Evolutionary conservation across 2,888 invertebrate genomes (phyloP).

Genomic region (Serripes groenlandicus): DNA sequence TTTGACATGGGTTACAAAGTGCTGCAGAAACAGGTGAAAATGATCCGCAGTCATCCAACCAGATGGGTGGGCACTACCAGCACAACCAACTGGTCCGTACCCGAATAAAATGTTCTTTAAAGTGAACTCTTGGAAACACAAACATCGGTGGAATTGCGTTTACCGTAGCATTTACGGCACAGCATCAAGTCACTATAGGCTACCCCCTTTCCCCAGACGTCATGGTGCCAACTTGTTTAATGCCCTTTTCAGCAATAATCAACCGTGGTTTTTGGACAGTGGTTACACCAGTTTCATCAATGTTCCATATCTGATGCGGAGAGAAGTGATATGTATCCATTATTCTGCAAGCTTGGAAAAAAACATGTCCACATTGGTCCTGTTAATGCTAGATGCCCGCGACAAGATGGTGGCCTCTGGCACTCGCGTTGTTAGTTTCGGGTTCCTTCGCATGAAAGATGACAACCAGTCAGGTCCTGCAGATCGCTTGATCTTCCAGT

Average conservation of each 20-base stretch:
- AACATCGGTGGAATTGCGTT: constrained; percentile 22
- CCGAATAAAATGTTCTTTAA: constrained; percentile 19
- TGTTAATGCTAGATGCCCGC: constrained; percentile 33
- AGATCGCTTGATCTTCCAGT: constrained; percentile 18
- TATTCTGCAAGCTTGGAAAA: constrained; percentile 14
- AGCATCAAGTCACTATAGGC: constrained; percentile 14
- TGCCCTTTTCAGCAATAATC: constrained; percentile 10
- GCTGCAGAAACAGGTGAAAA: constrained; percentile 37
- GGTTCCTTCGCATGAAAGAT: constrained; percentile 23
- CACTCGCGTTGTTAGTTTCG: constrained; percentile 6
- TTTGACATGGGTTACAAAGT: constrained; percentile 33
- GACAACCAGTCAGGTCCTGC: constrained; percentile 44
- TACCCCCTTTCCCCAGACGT: constrained; percentile 15
- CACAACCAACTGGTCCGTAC: constrained; percentile 20
- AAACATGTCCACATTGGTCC: constrained; percentile 18
- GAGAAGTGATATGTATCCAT: constrained; percentile 25
- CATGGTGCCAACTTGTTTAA: constrained; percentile 30
- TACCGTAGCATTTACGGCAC: constrained; percentile 11
- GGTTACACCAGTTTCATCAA: constrained; percentile 63
- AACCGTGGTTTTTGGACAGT: constrained; percentile 58
- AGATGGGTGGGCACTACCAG: constrained; percentile 17
- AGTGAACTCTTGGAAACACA: constrained; percentile 9
- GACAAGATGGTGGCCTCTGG: constrained; percentile 46
- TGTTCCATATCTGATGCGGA: constrained; percentile 39
- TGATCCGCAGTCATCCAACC: constrained; percentile 37